Base-by-base conservation (phyloP, 2,888 invertebrate species). In the Hirtodrosophila trivittata region DNA sequence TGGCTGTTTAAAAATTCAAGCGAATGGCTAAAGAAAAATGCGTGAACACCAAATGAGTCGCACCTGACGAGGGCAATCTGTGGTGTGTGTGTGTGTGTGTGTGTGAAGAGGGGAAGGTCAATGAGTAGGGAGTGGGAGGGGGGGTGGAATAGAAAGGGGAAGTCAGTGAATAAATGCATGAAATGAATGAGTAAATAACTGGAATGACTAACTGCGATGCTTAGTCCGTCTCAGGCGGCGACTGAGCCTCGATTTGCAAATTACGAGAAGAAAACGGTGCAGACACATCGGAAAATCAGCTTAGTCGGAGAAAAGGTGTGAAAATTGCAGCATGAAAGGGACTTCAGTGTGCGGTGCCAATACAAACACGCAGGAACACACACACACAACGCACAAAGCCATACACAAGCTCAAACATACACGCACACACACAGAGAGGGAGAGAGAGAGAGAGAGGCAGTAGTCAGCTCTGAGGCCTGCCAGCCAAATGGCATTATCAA, bases 111-210 rank as follows among this genome's bases (percentile, higher is more conserved):
- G 7, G 18, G 30, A 1, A 6, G 5, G n/a, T 13, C 26, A 37
- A 47, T 26, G 18, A 16, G 18, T 9, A 33, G n/a, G 21, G 7
- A 5, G 8, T 33, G 35, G 5, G 37, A 8, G 8, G 13, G 9
- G n/a, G 14, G 28, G 30, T 0, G 7, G 8, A 14, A 6, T 12
- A 6, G 35, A 25, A 5, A 38, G 16, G 33, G 8, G 18, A 35
- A 58, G 65, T 63, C 66, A 68, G 66, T 84, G 75, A 74, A 84
- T 86, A 77, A 84, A 84, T 80, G 70, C 71, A 86, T 77, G 70
- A 81, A 81, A 81, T 84, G 77, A 84, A 84, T 86, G 71, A 84
- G 70, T 81, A 86, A 86, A 86, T 84, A 86, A 74, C 84, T 64
- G 58, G 63, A 80, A 86, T 81, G 82, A 80, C 80, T 80, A 83